Evolutionary conservation across 53 echinoderm and acorn worm species (phyloP).

Genomic region (Antedon mediterranea): DNA sequence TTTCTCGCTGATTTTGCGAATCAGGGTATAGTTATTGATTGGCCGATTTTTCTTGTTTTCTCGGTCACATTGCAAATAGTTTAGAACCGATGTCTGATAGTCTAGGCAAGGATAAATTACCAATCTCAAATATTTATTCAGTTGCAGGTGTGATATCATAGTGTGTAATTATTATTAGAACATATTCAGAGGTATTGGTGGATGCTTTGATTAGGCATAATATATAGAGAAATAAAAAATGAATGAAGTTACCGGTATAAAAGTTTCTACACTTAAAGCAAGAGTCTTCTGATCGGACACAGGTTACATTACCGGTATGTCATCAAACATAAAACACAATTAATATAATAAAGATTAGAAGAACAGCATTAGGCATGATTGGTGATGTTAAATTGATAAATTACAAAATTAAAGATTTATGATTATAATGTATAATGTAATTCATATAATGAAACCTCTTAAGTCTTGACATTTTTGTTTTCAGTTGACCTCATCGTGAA

Average conservation of each 20-base stretch:
- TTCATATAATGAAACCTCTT: too few species aligned
- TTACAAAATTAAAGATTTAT: too few species aligned
- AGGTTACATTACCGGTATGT: too few species aligned
- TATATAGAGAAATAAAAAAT: neutral
- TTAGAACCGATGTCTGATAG: neutral
- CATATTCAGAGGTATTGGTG: too few species aligned
- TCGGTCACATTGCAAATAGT: neutral
- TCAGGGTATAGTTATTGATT: neutral
- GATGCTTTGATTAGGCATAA: neutral
- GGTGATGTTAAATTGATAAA: too few species aligned
- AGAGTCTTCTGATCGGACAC: too few species aligned
- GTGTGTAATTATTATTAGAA: neutral
- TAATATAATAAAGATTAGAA: too few species aligned
- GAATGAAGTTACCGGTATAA: neutral
- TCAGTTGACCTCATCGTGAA: neutral
- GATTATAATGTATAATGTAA: too few species aligned
- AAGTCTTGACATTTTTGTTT: too few species aligned
- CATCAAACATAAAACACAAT: too few species aligned
- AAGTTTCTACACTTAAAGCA: too few species aligned
- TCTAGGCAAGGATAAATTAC: neutral
- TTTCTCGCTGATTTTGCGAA: neutral
- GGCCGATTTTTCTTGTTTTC: neutral
- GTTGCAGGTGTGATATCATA: neutral
- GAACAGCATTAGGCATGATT: too few species aligned
- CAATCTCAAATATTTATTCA: neutral